Percentiles rank a stretch among this genome's conserved stretches.
Conservation (phyloP, 2,888 invertebrate species). For the Oxyteleia sp. region DNA sequence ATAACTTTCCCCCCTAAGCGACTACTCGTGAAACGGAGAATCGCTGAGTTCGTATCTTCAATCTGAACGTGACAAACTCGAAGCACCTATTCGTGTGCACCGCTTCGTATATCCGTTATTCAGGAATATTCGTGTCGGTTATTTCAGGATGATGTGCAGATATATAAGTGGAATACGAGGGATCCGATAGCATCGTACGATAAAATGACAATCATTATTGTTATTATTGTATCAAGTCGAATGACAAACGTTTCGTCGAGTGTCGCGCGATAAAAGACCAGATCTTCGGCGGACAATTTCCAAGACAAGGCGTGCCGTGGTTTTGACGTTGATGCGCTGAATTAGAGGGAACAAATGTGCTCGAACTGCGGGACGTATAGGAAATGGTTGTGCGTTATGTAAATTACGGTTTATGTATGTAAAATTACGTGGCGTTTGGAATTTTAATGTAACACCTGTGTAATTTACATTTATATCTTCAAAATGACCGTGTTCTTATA, state of each 20-base stretch:
- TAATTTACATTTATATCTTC: too few species aligned
- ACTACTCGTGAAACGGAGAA: constrained; percentile 75
- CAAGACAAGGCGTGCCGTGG: neutral
- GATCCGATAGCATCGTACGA: constrained; percentile 57
- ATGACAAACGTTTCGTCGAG: constrained; percentile 60
- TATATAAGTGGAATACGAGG: constrained; percentile 67
- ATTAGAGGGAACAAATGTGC: too few species aligned
- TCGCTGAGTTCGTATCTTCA: constrained; percentile 74
- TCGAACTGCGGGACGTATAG: too few species aligned
- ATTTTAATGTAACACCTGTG: too few species aligned
- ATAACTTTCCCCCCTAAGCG: constrained; percentile 66
- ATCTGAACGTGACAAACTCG: constrained; percentile 76
- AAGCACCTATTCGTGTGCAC: constrained; percentile 77
- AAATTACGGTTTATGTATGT: too few species aligned
- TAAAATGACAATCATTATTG: constrained; percentile 72
- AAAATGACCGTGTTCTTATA: too few species aligned
- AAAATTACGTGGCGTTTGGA: too few species aligned
- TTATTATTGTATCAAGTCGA: constrained; percentile 64
- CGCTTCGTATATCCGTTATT: constrained; percentile 79
- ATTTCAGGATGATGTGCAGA: constrained; percentile 74
- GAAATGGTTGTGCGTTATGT: too few species aligned
- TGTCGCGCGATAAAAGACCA: neutral
- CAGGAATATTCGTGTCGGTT: constrained; percentile 77
- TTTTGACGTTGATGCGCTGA: too few species aligned
- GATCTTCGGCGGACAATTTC: constrained; percentile 9